Percentiles rank a stretch among this genome's conserved stretches.
phyloP scores from a whole-genome alignment of 2,888 invertebrate genomes.

The Dioctria linearis region DNA sequence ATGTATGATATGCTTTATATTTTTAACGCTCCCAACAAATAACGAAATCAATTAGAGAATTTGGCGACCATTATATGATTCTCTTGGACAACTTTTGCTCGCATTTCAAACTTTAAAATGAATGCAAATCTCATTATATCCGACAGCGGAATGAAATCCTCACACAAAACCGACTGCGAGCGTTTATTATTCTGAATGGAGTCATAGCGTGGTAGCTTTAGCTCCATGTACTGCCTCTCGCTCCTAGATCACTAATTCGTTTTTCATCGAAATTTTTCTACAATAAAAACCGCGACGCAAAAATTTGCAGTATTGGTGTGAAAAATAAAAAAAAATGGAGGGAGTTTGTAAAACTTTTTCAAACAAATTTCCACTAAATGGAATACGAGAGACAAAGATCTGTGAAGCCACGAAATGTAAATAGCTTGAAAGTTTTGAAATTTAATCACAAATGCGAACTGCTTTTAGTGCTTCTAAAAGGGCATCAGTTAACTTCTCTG shows the following conservation, averaged over 20 bases:
- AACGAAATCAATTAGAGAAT: constrained; percentile 41
- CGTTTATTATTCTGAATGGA: constrained; percentile 27
- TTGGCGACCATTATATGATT: constrained; percentile 24
- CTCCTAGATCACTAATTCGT: constrained; percentile 42
- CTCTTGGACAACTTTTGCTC: constrained; percentile 14
- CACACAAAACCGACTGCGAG: constrained; percentile 30
- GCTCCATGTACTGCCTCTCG: background rate
- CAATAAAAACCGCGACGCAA: constrained; percentile 26
- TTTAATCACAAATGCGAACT: constrained; percentile 47
- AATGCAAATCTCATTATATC: constrained; percentile 48
- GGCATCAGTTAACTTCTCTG: background rate
- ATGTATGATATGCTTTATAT: background rate
- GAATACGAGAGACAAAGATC: constrained; percentile 49
- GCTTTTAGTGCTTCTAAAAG: constrained; percentile 31
- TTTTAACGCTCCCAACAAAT: constrained; percentile 11
- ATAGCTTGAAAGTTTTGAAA: constrained; percentile 47
- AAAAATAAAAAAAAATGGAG: background rate
- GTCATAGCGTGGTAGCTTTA: constrained; percentile 21
- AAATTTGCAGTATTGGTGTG: background rate
- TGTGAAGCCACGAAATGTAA: constrained; percentile 46
- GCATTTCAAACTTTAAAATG: constrained; percentile 35
- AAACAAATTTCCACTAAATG: constrained; percentile 47
- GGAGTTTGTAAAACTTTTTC: constrained; percentile 31
- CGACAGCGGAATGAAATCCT: constrained; percentile 28
- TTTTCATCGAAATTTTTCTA: constrained; percentile 46